A percentile compares a stretch with the other conserved stretches of the same genome.
phyloP scores from a whole-genome alignment of 2,113 vertebrate species.

The Sceloporus tristichus region DNA sequence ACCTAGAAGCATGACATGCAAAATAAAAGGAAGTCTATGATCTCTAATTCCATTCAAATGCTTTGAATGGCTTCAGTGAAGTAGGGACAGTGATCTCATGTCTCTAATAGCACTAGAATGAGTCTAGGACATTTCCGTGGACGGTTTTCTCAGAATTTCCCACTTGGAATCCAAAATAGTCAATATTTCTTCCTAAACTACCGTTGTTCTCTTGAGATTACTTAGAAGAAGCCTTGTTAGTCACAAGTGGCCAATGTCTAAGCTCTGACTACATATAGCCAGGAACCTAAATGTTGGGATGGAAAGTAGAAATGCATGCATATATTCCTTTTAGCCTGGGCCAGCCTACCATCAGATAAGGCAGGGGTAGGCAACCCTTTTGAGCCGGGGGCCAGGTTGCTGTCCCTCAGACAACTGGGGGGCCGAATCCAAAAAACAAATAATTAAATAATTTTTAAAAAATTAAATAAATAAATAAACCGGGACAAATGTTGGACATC shows the following conservation, averaged over 20 bases:
- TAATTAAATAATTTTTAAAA: too few species aligned
- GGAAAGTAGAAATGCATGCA: background rate
- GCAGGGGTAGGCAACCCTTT: too few species aligned
- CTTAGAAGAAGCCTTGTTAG: background rate
- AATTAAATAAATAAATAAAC: too few species aligned
- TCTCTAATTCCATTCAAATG: conserved; percentile 24
- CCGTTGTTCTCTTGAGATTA: conserved; percentile 14
- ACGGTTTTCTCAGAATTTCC: conserved; percentile 43
- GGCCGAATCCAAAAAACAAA: too few species aligned
- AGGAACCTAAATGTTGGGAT: background rate
- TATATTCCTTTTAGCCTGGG: background rate
- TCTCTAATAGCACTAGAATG: conserved; percentile 24
- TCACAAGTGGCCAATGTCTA: background rate
- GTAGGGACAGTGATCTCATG: conserved; percentile 13
- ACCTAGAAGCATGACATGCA: conserved; percentile 28
- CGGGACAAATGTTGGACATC: too few species aligned
- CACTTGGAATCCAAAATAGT: conserved; percentile 41
- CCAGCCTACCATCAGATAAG: background rate
- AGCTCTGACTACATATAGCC: background rate
- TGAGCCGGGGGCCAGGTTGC: too few species aligned
- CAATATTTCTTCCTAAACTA: background rate
- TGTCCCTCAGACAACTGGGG: too few species aligned
- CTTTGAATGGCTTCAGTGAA: conserved; percentile 41
- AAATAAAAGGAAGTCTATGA: conserved; percentile 26
- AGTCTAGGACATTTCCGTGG: conserved; percentile 4